phyloP scores from a whole-genome alignment of 2,797 vertebrate genomes.

The Phoebastria nigripes region DNA sequence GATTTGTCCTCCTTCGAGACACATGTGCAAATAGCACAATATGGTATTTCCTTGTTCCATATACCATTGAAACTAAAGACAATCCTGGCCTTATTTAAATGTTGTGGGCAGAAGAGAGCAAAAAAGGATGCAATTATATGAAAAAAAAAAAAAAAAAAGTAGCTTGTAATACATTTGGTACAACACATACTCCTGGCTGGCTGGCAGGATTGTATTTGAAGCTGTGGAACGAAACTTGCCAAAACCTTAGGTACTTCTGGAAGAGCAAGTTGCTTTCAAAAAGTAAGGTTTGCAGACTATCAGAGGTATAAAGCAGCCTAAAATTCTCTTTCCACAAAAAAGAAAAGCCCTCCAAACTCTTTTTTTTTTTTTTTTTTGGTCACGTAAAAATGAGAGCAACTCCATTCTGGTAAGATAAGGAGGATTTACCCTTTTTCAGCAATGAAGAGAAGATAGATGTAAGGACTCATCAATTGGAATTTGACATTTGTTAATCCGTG shows the following conservation, averaged over 20 bases:
- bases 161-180: neutral
- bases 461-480: neutral
- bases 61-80: neutral
- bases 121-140: neutral
- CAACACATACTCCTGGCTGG: neutral
- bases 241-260: neutral
- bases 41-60: neutral
- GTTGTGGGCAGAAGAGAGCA: neutral
- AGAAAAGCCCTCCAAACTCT: rapidly evolving
- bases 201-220: neutral
- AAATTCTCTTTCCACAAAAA: neutral
- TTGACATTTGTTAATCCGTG: neutral
- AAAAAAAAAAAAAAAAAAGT: too few species aligned
- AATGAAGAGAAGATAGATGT: neutral
- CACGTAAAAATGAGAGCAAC: neutral
- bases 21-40: neutral
- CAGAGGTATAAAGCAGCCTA: neutral
- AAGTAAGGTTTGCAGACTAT: neutral
- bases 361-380: too few species aligned
- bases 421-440: neutral
- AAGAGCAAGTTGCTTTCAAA: neutral
- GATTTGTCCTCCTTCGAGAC: neutral
- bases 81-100: neutral
- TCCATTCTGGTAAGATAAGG: neutral
- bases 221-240: neutral